phyloP scores from a whole-genome alignment of 2,888 invertebrate species.

The Xestia xanthographa region DNA sequence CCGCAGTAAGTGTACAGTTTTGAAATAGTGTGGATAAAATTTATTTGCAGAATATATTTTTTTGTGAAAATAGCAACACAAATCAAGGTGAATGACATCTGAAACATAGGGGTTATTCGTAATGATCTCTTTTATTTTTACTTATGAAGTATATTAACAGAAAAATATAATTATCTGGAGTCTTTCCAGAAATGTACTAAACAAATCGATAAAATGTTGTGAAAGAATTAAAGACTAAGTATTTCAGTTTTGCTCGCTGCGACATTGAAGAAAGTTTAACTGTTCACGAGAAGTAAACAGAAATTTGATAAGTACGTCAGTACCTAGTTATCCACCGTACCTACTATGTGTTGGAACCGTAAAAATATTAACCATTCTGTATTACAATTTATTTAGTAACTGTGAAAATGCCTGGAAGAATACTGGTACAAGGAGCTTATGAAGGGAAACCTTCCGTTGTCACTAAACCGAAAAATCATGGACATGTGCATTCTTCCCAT shows the following conservation, averaged over 20 bases:
- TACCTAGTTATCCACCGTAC: neutral
- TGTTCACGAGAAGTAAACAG: neutral
- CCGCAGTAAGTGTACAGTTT: constrained; percentile 25
- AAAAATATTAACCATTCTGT: neutral
- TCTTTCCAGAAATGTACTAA: constrained; percentile 26
- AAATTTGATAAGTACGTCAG: neutral
- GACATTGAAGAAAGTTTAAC: neutral
- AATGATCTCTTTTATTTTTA: constrained; percentile 27
- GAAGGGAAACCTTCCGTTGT: no score
- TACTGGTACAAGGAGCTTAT: no score
- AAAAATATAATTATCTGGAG: constrained; percentile 20
- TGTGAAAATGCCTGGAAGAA: no score
- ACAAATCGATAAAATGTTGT: constrained; percentile 13
- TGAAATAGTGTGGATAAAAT: constrained; percentile 33
- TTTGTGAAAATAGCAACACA: constrained; percentile 37
- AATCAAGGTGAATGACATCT: constrained; percentile 60
- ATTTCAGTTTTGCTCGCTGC: neutral
- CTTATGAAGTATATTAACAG: constrained; percentile 24
- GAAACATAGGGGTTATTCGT: constrained; percentile 36
- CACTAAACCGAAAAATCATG: no score
- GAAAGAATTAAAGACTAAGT: constrained; percentile 5
- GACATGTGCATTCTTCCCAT: no score
- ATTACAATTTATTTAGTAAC: neutral
- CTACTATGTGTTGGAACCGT: neutral
- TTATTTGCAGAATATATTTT: constrained; percentile 21